phyloP scores from a whole-genome alignment of 2,888 invertebrate species.

The Rhamnusium bicolor region DNA sequence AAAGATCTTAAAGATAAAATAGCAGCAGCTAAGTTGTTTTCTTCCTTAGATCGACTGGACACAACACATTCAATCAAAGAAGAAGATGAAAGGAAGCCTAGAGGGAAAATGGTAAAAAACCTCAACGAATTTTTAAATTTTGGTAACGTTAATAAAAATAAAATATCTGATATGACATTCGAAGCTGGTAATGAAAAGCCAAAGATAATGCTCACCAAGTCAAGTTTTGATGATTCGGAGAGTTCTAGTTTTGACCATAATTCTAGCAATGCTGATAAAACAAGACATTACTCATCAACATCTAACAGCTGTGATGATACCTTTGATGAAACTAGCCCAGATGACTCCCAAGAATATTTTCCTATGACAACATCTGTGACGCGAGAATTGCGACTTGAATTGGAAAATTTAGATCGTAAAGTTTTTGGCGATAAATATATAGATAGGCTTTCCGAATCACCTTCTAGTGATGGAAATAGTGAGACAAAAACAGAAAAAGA shows the following conservation, averaged over 20 bases:
- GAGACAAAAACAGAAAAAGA: constrained; percentile 51
- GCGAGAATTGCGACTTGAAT: constrained; percentile 84
- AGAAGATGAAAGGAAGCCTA: constrained; percentile 69
- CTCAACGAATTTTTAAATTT: constrained; percentile 89
- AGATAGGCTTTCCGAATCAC: constrained; percentile 61
- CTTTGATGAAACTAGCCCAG: constrained; percentile 80
- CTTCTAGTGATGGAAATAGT: constrained; percentile 58
- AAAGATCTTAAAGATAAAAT: constrained; percentile 75
- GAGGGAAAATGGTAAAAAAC: constrained; percentile 78
- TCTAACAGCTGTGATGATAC: constrained; percentile 64
- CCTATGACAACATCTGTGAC: constrained; percentile 92
- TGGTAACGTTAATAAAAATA: constrained; percentile 78
- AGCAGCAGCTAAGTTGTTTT: constrained; percentile 72
- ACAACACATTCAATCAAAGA: constrained; percentile 66
- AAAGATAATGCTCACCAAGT: constrained; percentile 72
- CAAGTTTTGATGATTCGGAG: constrained; percentile 72
- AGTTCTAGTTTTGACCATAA: constrained; percentile 65
- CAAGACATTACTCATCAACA: constrained; percentile 63
- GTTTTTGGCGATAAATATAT: constrained; percentile 79
- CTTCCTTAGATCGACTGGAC: constrained; percentile 76
- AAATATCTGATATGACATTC: constrained; percentile 53
- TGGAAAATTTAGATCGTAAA: constrained; percentile 88
- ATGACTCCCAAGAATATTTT: constrained; percentile 87
- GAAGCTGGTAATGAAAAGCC: constrained; percentile 63
- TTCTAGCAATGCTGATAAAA: constrained; percentile 56